These are phyloP conservation scores for Macroramphosus scolopax DNA, from an alignment of 2,797 vertebrate genomes.

Conservation along the genomic window DNA sequence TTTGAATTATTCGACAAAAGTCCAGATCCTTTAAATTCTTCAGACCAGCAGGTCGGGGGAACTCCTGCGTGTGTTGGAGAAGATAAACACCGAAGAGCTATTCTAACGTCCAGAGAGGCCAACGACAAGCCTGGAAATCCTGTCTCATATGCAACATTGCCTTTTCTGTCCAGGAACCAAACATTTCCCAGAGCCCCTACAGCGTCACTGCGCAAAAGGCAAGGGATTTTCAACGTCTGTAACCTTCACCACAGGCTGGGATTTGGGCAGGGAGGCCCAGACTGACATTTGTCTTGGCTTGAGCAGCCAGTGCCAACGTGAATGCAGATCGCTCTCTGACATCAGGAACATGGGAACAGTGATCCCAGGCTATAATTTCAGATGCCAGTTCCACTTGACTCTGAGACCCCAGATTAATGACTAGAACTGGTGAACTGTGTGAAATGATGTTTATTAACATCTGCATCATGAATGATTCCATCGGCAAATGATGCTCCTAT, in stretches of 20 bases:
- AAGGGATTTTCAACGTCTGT: conserved; percentile 50
- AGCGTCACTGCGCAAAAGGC: conserved; percentile 25
- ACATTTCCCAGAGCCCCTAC: conserved; percentile 70
- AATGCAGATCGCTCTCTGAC: conserved; percentile 48
- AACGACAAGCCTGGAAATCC: conserved; percentile 37
- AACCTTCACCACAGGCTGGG: conserved; percentile 55
- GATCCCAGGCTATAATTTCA: conserved; percentile 28
- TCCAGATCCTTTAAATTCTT: conserved; percentile 2
- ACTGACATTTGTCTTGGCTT: conserved; percentile 75
- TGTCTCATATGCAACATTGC: conserved; percentile 25
- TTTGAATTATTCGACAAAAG: conserved; percentile 14
- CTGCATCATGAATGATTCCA: conserved; percentile 1
- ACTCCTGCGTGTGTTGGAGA: conserved; percentile 2
- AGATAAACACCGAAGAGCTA: conserved; percentile 1
- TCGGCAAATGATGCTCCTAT: background rate
- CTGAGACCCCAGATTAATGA: conserved; percentile 33
- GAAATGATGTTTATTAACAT: conserved; percentile 8
- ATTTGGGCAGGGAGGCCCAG: conserved; percentile 29
- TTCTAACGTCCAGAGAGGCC: conserved; percentile 24
- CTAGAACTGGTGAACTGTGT: conserved; percentile 11
- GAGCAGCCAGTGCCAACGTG: conserved; percentile 41
- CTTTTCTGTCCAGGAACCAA: conserved; percentile 71
- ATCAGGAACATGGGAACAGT: conserved; percentile 64
- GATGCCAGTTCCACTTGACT: conserved; percentile 27
- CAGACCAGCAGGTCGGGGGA: background rate